Conservation (phyloP, 2,888 invertebrate species). For the Pollenia labialis region DNA sequence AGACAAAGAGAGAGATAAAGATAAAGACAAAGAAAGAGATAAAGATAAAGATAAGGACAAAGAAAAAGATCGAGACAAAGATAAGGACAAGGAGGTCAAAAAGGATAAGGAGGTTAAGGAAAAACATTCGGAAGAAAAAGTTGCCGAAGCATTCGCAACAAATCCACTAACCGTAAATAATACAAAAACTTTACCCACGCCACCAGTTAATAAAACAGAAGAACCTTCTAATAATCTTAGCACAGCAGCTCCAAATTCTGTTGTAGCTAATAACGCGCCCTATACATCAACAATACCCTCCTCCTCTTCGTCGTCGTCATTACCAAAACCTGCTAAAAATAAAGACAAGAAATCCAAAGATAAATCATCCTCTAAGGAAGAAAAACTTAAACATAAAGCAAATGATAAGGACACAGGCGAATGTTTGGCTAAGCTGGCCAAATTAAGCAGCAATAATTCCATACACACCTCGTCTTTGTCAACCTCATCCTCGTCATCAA, state of each 20-base stretch:
- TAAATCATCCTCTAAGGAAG: slow-evolving; percentile 77
- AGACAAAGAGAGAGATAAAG: slow-evolving; percentile 75
- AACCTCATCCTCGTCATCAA: slow-evolving; percentile 64
- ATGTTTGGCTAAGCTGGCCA: slow-evolving; percentile 71
- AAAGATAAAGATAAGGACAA: slow-evolving; percentile 75
- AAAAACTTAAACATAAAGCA: slow-evolving; percentile 77
- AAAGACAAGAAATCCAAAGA: slow-evolving; percentile 81
- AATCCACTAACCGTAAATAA: slow-evolving; percentile 20
- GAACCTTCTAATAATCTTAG: slow-evolving; percentile 39
- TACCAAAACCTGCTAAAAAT: slow-evolving; percentile 75
- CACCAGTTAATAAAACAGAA: slow-evolving; percentile 19
- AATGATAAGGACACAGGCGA: slow-evolving; percentile 40
- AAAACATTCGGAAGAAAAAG: slow-evolving; percentile 46
- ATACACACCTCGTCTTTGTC: slow-evolving; percentile 6
- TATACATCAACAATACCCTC: slow-evolving; percentile 53
- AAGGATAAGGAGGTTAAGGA: slow-evolving; percentile 72
- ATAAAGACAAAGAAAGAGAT: slow-evolving; percentile 71
- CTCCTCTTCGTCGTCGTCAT: slow-evolving; percentile 59
- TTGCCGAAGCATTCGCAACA: slow-evolving; percentile 20
- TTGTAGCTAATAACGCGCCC: slow-evolving; percentile 42
- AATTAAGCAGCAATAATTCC: slow-evolving; percentile 51
- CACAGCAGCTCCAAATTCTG: slow-evolving; percentile 45
- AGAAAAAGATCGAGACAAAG: slow-evolving; percentile 74
- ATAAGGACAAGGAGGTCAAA: slow-evolving; percentile 71
- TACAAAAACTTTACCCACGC: slow-evolving; percentile 12